Percentiles rank a stretch among this genome's conserved stretches.
These are phyloP conservation scores for Euglossa dilemma DNA, from an alignment of 1,140 invertebrate species.

Conservation along the genomic window DNA sequence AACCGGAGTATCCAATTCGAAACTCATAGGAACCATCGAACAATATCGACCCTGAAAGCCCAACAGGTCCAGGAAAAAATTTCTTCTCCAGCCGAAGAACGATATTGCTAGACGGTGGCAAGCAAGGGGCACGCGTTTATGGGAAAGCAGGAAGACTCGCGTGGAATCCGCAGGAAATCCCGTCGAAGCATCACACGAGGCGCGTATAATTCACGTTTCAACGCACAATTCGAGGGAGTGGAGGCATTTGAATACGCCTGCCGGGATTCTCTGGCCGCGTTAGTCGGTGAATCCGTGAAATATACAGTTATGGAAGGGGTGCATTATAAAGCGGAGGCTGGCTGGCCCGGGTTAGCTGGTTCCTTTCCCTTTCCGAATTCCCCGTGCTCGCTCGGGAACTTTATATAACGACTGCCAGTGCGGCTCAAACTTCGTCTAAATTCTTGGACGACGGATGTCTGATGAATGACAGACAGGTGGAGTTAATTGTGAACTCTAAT, in stretches of 20 bases:
- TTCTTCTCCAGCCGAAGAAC: neutral
- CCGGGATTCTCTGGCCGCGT: conserved; percentile 59
- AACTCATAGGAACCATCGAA: neutral
- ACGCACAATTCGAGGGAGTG: conserved; percentile 59
- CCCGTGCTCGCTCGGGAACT: conserved; percentile 58
- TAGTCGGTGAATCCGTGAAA: conserved; percentile 71
- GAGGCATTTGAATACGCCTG: conserved; percentile 64
- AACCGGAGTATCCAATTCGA: no score
- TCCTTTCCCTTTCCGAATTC: conserved; percentile 60
- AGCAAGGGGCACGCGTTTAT: conserved; percentile 32
- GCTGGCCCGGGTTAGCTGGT: conserved; percentile 49
- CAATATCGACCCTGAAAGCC: neutral
- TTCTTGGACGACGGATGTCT: conserved; percentile 14
- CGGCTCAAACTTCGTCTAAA: conserved; percentile 56
- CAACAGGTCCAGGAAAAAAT: conserved; percentile 1
- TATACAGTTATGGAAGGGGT: conserved; percentile 74
- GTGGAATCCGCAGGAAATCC: conserved; percentile 57
- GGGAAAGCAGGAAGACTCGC: conserved; percentile 23
- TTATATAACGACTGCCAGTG: conserved; percentile 73
- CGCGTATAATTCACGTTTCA: conserved; percentile 68
- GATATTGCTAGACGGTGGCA: conserved; percentile 24
- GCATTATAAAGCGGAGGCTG: conserved; percentile 73
- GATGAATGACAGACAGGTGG: neutral
- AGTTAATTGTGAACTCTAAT: neutral
- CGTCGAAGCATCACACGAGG: conserved; percentile 48